Conservation (phyloP, 2,888 invertebrate genomes). For the Pelosia muscerda region DNA sequence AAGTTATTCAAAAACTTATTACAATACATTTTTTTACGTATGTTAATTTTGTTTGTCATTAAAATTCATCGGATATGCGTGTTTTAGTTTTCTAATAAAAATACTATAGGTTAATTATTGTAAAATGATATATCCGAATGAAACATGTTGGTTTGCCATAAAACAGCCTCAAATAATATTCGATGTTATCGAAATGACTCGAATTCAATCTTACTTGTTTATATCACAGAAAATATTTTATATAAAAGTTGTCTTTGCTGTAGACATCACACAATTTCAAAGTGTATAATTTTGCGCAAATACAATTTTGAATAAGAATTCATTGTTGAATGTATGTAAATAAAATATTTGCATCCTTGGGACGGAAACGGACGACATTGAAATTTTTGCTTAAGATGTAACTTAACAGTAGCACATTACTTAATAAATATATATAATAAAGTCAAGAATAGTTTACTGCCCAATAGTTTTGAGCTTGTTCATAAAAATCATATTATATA, state of each 20-base stretch:
- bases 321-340: constrained; percentile 44
- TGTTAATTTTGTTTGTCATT: background rate
- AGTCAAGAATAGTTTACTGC: constrained; percentile 20
- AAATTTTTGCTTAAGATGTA: constrained; percentile 45
- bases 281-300: constrained; percentile 45
- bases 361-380: constrained; percentile 63
- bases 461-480: constrained; percentile 43
- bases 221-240: constrained; percentile 47
- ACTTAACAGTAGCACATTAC: constrained; percentile 27
- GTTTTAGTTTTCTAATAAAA: constrained; percentile 1
- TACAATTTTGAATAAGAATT: constrained; percentile 28
- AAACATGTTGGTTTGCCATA: constrained; percentile 22
- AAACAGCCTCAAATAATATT: constrained; percentile 22
- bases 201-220: constrained; percentile 44
- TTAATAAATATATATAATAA: background rate
- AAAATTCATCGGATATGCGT: background rate
- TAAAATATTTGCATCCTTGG: constrained; percentile 56
- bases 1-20: constrained; percentile 24
- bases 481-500: constrained; percentile 23
- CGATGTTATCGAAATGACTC: constrained; percentile 44
- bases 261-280: constrained; percentile 24
- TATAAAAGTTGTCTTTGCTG: constrained; percentile 23
- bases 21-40: background rate
- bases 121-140: constrained; percentile 37
- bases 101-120: constrained; percentile 25